Conservation (phyloP, 2,888 invertebrate species). For the Petrolisthes manimaculis region DNA sequence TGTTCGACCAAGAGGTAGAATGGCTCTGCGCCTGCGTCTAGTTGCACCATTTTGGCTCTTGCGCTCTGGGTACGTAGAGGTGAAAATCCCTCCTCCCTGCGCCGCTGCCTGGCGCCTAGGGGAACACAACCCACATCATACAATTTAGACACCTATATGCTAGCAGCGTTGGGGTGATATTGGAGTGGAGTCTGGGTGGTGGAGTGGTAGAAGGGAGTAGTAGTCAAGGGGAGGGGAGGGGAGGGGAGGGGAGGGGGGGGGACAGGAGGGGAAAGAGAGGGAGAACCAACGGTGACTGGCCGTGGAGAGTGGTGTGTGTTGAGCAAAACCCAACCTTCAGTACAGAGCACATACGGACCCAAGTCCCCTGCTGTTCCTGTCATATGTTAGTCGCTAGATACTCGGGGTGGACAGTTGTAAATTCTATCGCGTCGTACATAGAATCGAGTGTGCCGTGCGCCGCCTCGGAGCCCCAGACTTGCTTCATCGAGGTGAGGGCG, state of each 20-base stretch:
- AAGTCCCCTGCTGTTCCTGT: conserved; percentile 21
- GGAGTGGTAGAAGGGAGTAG: conserved; percentile 22
- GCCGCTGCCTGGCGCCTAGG: conserved; percentile 34
- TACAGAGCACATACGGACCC: conserved; percentile 27
- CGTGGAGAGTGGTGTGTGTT: conserved; percentile 37
- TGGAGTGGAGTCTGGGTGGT: conserved; percentile 43
- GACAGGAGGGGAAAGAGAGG: conserved; percentile 27
- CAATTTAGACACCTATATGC: conserved; percentile 35
- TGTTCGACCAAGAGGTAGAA: conserved; percentile 60
- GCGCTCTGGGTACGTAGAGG: conserved; percentile 34
- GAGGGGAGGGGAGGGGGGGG: not conserved
- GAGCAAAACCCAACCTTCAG: conserved; percentile 37
- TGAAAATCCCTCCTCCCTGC: conserved; percentile 33
- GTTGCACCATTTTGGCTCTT: conserved; percentile 36
- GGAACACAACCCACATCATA: conserved; percentile 50
- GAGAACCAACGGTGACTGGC: conserved; percentile 55
- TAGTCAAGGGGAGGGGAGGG: conserved; percentile 20
- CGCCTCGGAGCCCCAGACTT: conserved; percentile 44
- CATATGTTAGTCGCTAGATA: conserved; percentile 57
- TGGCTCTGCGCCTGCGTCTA: conserved; percentile 37
- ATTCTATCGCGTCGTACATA: conserved; percentile 53
- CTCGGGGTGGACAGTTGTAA: conserved; percentile 40
- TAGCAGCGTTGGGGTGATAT: conserved; percentile 46
- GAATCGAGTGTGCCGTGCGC: conserved; percentile 54
- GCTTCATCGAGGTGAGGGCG: conserved; percentile 40